phyloP scores from a whole-genome alignment of 2,888 invertebrate genomes.

The Miltochrista miniata region DNA sequence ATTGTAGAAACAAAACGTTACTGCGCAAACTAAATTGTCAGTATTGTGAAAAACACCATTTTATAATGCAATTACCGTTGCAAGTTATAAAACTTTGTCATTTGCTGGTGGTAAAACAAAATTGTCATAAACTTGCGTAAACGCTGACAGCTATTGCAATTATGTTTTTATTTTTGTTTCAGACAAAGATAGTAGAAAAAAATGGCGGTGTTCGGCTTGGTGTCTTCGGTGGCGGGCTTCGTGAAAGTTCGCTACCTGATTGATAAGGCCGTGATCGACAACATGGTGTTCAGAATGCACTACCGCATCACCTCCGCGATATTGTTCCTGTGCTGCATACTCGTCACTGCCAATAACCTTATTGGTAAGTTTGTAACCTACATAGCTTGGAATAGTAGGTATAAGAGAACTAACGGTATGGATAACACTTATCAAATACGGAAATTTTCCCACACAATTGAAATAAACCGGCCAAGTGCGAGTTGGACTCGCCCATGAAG shows the following conservation, averaged over 20 bases:
- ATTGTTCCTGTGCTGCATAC: slow-evolving; percentile 92
- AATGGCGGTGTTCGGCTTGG: slow-evolving; percentile 93
- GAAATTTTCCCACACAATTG: no score
- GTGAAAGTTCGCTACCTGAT: slow-evolving; percentile 94
- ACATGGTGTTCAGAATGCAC: slow-evolving; percentile 94
- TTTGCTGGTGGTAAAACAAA: slow-evolving; percentile 3
- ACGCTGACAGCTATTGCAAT: neutral
- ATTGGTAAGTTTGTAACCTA: slow-evolving; percentile 87
- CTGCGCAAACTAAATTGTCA: slow-evolving; percentile 16
- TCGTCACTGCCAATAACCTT: slow-evolving; percentile 94
- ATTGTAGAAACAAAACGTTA: slow-evolving; percentile 34
- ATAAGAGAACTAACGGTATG: neutral
- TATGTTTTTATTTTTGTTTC: slow-evolving; percentile 40
- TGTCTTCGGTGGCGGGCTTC: slow-evolving; percentile 95
- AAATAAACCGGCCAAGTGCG: no score
- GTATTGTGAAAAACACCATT: slow-evolving; percentile 11
- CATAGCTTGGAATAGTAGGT: no score
- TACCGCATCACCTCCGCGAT: slow-evolving; percentile 94
- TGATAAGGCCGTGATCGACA: slow-evolving; percentile 95
- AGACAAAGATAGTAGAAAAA: slow-evolving; percentile 61
- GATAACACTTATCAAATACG: neutral
- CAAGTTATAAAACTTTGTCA: neutral
- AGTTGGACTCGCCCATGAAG: no score
- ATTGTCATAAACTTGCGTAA: slow-evolving; percentile 2
- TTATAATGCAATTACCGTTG: slow-evolving; percentile 11